phyloP scores from a whole-genome alignment of 1,140 invertebrate genomes.

The Hyles vespertilio region DNA sequence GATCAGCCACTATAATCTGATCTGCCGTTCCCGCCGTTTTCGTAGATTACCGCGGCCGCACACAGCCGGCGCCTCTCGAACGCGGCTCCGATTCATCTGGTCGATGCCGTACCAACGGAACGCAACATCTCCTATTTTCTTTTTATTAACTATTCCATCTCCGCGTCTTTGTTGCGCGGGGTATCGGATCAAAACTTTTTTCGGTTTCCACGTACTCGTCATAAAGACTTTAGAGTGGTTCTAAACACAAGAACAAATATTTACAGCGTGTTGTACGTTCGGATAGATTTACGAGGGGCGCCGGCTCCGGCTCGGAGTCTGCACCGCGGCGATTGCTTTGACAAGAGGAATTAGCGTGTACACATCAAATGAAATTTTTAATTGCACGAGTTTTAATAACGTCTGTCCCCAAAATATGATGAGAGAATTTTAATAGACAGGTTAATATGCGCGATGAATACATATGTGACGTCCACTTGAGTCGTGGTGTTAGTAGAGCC shows the following conservation, averaged over 20 bases:
- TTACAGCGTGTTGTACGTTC: slow-evolving; percentile 36
- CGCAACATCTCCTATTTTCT: slow-evolving; percentile 31
- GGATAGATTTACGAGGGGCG: slow-evolving; percentile 39
- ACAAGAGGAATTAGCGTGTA: slow-evolving; percentile 32
- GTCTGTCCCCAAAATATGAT: background rate
- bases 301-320: too few relatives aligned
- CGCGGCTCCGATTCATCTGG: slow-evolving; percentile 24
- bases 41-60: slow-evolving; percentile 9
- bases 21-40: slow-evolving; percentile 11
- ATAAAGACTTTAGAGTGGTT: slow-evolving; percentile 14
- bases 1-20: slow-evolving; percentile 36
- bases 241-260: slow-evolving; percentile 35
- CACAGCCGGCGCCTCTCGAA: slow-evolving; percentile 10
- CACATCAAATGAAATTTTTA: slow-evolving; percentile 33
- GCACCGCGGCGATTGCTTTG: slow-evolving; percentile 19
- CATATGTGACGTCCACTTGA: slow-evolving; percentile 13
- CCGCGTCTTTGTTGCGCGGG: slow-evolving; percentile 31
- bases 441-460: slow-evolving; percentile 19
- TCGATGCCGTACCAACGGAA: slow-evolving; percentile 26
- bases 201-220: slow-evolving; percentile 12
- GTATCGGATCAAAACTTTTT: slow-evolving; percentile 36
- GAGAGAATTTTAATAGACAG: slow-evolving; percentile 24
- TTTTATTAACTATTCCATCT: slow-evolving; percentile 39
- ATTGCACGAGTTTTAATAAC: slow-evolving; percentile 14
- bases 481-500: background rate